Evolutionary conservation across 2,113 vertebrate species (phyloP), one percentile per base, ranked within the genome.

Genomic region (Coptodon rendalli): DNA sequence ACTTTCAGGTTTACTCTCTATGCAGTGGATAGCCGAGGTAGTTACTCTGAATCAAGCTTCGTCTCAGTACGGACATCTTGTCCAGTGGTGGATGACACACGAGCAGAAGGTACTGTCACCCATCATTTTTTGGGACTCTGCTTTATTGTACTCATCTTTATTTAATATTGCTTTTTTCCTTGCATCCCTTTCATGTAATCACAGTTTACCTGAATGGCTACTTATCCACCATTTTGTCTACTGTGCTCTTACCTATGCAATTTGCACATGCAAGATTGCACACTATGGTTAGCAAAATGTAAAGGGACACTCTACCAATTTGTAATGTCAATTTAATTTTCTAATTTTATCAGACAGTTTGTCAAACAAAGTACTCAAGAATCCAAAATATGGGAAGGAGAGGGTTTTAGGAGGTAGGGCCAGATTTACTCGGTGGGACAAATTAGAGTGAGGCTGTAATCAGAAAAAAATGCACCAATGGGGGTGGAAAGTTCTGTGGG

Each of bases 1-100:
- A n/a, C 45, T 85, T 87, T 79, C 68, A 99, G 99, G 89, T 99
- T 99, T 82, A 99, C 98, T 48, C 97, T 99, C 6, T 97, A 97
- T 1, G 98, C 98, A 0, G 96, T 99, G 95, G 98, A 99, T 81
- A 99, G 98, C 1, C 97, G 98, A 52, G 99, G 98, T 5, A 97
- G 98, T 85, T 97, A 96, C 81, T 99, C 99, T 0, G 98, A 99
- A 80, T 96, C 97, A 19, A 99, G 97, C 94, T 98, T 97, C 0
- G 97, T 99, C 83, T 98, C 98, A 2, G 95, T 99, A 73, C 96
- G 98, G 83, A 99, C 98, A 1, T 98, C 98, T 16, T 99, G 99
- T 93, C 97, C 98, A 0, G 96, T 99, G 93, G 98, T 99, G 40
- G 98, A 99, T 2, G 99, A 99, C 96, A 98, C 96, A 89, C 97